phyloP scores from a whole-genome alignment of 1,140 invertebrate species.

The Fopius arisanus region DNA sequence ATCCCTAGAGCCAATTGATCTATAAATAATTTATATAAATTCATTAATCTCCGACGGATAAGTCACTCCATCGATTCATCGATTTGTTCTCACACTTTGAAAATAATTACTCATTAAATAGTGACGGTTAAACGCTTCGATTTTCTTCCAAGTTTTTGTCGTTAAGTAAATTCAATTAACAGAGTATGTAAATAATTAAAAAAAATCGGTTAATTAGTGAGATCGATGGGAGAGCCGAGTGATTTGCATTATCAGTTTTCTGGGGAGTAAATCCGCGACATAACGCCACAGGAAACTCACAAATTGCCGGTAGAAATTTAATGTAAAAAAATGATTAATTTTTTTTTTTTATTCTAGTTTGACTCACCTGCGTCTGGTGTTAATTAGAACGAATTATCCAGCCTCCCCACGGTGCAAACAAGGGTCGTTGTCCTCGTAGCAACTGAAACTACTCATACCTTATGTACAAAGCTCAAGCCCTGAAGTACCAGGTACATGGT shows the following conservation, averaged over 20 bases:
- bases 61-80: too few relatives aligned
- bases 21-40: too few relatives aligned
- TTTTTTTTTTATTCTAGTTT: not conserved
- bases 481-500: not conserved
- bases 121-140: too few relatives aligned
- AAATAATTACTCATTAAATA: too few relatives aligned
- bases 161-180: too few relatives aligned
- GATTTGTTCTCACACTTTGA: too few relatives aligned
- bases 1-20: too few relatives aligned
- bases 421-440: slow-evolving; percentile 11
- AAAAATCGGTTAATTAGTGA: too few relatives aligned
- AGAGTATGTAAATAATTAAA: too few relatives aligned
- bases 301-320: not conserved
- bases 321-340: not conserved
- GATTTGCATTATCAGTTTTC: not conserved
- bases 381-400: slow-evolving; percentile 32
- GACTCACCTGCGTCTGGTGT: slow-evolving; percentile 10
- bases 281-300: not conserved
- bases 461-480: not conserved
- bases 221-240: too few relatives aligned
- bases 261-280: not conserved
- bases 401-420: slow-evolving; percentile 10
- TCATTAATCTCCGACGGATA: too few relatives aligned
- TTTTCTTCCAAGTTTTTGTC: too few relatives aligned
- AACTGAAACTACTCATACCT: not conserved